These are phyloP conservation scores for Sebastolobus altivelis DNA, from an alignment of 2,797 vertebrate species.

Conservation along the genomic window DNA sequence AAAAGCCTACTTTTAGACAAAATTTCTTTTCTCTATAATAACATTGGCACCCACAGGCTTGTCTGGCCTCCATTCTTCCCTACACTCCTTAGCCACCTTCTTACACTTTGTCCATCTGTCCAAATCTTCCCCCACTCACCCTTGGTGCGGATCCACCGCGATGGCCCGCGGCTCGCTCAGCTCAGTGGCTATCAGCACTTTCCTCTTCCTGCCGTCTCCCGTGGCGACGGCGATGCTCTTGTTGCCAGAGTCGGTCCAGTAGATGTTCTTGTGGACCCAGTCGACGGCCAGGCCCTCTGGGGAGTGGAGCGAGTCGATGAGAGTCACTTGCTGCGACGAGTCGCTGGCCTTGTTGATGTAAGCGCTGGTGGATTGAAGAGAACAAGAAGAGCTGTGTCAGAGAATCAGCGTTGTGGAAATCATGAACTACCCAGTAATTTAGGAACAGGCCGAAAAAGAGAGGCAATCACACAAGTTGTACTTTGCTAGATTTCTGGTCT, in stretches of 20 bases:
- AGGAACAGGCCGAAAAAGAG: neutral
- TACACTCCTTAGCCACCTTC: neutral
- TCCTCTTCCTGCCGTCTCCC: slow-evolving; percentile 90
- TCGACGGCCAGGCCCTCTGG: slow-evolving; percentile 97
- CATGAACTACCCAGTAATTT: neutral
- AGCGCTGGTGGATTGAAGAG: slow-evolving; percentile 81
- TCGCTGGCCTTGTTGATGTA: slow-evolving; percentile 96
- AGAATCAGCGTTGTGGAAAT: neutral
- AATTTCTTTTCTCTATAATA: neutral
- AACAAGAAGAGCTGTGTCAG: neutral
- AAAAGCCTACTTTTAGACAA: neutral
- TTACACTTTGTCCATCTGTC: slow-evolving; percentile 9
- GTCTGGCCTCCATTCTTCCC: neutral
- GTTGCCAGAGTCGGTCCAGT: slow-evolving; percentile 98
- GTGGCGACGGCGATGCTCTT: slow-evolving; percentile 97
- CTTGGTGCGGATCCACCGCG: slow-evolving; percentile 93
- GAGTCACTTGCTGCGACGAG: slow-evolving; percentile 89
- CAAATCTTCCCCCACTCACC: slow-evolving; percentile 82
- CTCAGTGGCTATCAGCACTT: slow-evolving; percentile 91
- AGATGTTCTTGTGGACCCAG: slow-evolving; percentile 98
- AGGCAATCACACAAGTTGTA: neutral
- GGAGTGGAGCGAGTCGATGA: slow-evolving; percentile 93
- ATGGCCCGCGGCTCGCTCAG: slow-evolving; percentile 96
- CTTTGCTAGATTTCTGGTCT: neutral
- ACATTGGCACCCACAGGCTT: neutral